phyloP scores from a whole-genome alignment of 2,797 vertebrate genomes.

The Cyprinodon diabolis region DNA sequence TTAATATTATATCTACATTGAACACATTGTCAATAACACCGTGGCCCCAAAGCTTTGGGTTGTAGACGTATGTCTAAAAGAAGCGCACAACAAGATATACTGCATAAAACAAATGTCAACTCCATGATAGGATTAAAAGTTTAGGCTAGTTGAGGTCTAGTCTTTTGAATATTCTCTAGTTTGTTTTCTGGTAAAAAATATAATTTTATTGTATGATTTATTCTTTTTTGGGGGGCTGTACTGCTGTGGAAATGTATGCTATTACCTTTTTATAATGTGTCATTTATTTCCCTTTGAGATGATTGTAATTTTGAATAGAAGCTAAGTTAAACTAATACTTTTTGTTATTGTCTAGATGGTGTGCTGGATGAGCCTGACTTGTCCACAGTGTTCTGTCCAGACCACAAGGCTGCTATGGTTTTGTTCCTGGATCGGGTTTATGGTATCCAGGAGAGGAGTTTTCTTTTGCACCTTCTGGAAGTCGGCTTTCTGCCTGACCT shows the following conservation, averaged over 20 bases:
- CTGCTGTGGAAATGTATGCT: neutral
- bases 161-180: neutral
- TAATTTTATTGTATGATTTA: neutral
- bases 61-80: neutral
- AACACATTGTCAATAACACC: too few relatives aligned
- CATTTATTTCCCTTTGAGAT: neutral
- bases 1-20: too few relatives aligned
- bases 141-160: neutral
- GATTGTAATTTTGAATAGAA: neutral
- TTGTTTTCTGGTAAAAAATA: neutral
- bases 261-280: neutral
- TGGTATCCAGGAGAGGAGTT: constrained; percentile 87
- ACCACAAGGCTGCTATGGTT: constrained; percentile 98
- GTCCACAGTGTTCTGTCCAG: constrained; percentile 92
- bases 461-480: constrained; percentile 91
- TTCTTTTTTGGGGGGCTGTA: neutral
- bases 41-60: too few relatives aligned
- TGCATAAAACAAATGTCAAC: neutral
- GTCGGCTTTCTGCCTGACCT: constrained; percentile 95
- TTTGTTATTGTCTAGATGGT: constrained; percentile 79
- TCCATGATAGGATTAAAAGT: neutral
- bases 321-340: constrained; percentile 9
- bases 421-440: constrained; percentile 97
- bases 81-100: neutral
- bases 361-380: constrained; percentile 89